phyloP scores from a whole-genome alignment of 2,113 vertebrate genomes.

The Boulengeromyrus knoepffleri region DNA sequence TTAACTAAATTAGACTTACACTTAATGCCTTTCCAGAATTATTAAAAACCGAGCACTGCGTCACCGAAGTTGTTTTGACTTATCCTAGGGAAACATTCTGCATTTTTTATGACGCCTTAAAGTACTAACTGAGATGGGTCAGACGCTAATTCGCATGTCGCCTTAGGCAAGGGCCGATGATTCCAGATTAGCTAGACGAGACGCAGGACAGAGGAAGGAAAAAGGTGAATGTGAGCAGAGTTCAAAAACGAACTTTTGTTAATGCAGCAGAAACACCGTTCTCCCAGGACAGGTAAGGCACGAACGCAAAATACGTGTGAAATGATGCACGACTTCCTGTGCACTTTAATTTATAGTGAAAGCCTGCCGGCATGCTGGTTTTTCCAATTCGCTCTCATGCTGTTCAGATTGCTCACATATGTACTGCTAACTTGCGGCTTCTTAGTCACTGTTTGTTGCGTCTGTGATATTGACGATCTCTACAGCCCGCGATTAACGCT shows the following conservation, averaged over 20 bases:
- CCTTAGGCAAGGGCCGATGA: neutral
- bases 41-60: slow-evolving; percentile 21
- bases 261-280: neutral
- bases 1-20: slow-evolving; percentile 9
- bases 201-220: slow-evolving; percentile 4
- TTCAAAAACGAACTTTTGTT: neutral
- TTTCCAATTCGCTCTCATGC: neutral
- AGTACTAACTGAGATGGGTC: slow-evolving; percentile 25
- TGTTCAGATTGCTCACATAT: slow-evolving; percentile 19
- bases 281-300: neutral
- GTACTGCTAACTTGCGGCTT: slow-evolving; percentile 13
- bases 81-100: slow-evolving; percentile 21
- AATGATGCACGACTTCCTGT: slow-evolving; percentile 7
- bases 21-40: slow-evolving; percentile 11
- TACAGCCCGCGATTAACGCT: neutral
- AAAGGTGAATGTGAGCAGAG: neutral
- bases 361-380: neutral
- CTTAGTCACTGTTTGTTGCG: slow-evolving; percentile 25
- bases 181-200: neutral
- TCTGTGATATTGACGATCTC: neutral
- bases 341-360: neutral
- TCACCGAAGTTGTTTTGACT: slow-evolving; percentile 13
- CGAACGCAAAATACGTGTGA: neutral
- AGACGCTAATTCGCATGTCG: neutral
- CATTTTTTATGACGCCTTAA: slow-evolving; percentile 13